Conservation (phyloP, 37 sponge, comb jelly and placozoan species). For the Agelas oroides region DNA sequence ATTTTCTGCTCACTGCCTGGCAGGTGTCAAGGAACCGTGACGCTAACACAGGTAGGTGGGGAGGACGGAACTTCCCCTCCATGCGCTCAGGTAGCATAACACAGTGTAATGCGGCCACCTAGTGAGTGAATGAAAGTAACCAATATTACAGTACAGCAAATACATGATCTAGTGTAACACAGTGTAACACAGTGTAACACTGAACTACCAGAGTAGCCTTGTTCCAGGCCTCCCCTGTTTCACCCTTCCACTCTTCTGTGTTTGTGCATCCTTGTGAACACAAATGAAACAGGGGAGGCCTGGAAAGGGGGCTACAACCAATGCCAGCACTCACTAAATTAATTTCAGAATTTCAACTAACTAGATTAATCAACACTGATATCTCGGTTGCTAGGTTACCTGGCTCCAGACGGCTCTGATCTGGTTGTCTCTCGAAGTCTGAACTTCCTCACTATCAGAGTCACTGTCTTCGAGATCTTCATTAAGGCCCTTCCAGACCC, state of each 20-base stretch:
- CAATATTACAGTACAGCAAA: too few relatives aligned
- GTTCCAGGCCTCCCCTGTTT: too few relatives aligned
- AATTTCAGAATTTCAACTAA: too few relatives aligned
- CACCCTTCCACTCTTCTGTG: too few relatives aligned
- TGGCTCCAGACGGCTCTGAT: slow-evolving; percentile 91
- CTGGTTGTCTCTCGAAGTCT: slow-evolving; percentile 57
- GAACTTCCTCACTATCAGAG: slow-evolving; percentile 35
- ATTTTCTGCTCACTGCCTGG: slow-evolving; percentile 81
- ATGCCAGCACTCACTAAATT: too few relatives aligned
- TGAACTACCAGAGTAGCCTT: too few relatives aligned
- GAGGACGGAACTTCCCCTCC: slow-evolving; percentile 81
- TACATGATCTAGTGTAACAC: too few relatives aligned
- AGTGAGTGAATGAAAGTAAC: neutral
- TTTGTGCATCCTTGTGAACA: too few relatives aligned
- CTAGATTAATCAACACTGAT: too few relatives aligned
- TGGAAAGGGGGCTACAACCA: too few relatives aligned
- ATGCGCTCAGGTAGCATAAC: slow-evolving; percentile 95
- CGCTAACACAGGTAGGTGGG: slow-evolving; percentile 88
- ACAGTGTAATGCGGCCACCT: slow-evolving; percentile 92
- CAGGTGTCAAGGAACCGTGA: slow-evolving; percentile 76
- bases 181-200: too few relatives aligned
- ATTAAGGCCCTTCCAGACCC: neutral
- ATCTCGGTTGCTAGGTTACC: slow-evolving; percentile 9
- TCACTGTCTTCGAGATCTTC: slow-evolving; percentile 46
- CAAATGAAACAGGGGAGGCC: too few relatives aligned